A percentile compares a stretch with the other conserved stretches of the same genome.
phyloP scores from a whole-genome alignment of 2,888 invertebrate species.

The Busseola fusca region DNA sequence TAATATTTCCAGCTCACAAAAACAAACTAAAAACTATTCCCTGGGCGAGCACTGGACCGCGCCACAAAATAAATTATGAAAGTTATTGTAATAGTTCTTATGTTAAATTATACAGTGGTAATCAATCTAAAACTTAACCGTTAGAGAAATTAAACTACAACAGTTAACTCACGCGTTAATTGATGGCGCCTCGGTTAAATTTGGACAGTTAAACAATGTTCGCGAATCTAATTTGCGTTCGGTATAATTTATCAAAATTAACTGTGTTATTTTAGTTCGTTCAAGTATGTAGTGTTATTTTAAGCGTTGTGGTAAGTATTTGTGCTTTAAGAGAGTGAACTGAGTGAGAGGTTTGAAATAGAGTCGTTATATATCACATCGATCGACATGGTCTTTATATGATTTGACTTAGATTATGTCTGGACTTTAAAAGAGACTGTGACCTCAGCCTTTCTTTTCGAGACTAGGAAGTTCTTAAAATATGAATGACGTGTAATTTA shows the following conservation, averaged over 20 bases:
- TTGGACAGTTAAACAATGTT: slow-evolving; percentile 62
- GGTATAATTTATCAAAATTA: slow-evolving; percentile 62
- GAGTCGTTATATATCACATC: not conserved
- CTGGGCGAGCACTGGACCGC: not conserved
- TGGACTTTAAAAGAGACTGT: too few relatives aligned
- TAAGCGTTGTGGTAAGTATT: slow-evolving; percentile 2
- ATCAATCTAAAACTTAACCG: slow-evolving; percentile 63
- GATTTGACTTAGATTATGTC: too few relatives aligned
- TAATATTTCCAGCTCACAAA: not conserved
- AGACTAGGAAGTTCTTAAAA: too few relatives aligned
- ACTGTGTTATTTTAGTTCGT: slow-evolving; percentile 48
- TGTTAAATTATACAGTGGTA: slow-evolving; percentile 50
- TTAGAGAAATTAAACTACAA: slow-evolving; percentile 62
- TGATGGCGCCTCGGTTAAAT: slow-evolving; percentile 59
- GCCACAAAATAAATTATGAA: slow-evolving; percentile 52
- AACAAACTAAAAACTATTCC: slow-evolving; percentile 32
- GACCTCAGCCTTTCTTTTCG: too few relatives aligned
- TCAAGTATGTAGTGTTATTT: slow-evolving; percentile 16
- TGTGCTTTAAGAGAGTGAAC: not conserved
- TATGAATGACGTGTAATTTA: too few relatives aligned
- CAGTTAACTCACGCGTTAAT: slow-evolving; percentile 54
- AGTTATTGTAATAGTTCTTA: slow-evolving; percentile 43
- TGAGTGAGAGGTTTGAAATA: not conserved
- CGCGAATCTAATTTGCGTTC: slow-evolving; percentile 57
- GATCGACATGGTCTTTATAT: too few relatives aligned